Conservation (phyloP, 1,140 invertebrate species). For the Maconellicoccus hirsutus region DNA sequence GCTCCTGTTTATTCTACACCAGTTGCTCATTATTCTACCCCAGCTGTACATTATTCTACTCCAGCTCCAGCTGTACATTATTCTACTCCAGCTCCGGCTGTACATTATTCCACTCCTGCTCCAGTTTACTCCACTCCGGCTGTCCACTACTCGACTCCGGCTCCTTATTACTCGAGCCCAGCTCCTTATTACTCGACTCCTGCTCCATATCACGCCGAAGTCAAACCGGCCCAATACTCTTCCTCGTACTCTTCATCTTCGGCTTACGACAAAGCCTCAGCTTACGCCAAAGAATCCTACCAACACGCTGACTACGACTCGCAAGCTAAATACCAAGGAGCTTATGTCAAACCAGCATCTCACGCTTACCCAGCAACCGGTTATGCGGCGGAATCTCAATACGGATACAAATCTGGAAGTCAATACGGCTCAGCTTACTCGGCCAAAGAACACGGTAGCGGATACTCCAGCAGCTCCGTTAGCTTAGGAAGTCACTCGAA, state of each 20-base stretch:
- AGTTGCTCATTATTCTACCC: not conserved
- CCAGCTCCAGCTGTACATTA: not conserved
- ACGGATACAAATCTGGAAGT: not conserved
- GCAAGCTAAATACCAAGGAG: too few relatives aligned
- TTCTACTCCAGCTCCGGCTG: not conserved
- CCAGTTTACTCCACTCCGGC: not conserved
- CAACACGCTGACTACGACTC: not conserved
- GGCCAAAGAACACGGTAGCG: not conserved
- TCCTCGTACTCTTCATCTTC: not conserved
- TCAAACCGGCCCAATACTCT: not conserved
- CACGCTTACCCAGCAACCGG: not conserved
- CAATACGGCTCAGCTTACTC: not conserved
- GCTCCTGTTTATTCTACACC: not conserved
- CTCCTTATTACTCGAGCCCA: not conserved
- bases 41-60: not conserved
- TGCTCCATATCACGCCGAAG: not conserved
- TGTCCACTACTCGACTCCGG: not conserved
- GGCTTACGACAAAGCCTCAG: not conserved
- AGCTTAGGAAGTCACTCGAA: not conserved
- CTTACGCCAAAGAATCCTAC: conserved; percentile 2
- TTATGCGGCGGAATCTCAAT: too few relatives aligned
- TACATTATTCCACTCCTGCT: not conserved
- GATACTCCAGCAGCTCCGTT: not conserved
- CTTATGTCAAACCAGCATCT: not conserved
- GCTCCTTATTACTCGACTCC: not conserved